A percentile compares a stretch with the other conserved stretches of the same genome.
phyloP scores from a whole-genome alignment of 2,888 invertebrate genomes.

The Eueremaeus valkanovi region DNA sequence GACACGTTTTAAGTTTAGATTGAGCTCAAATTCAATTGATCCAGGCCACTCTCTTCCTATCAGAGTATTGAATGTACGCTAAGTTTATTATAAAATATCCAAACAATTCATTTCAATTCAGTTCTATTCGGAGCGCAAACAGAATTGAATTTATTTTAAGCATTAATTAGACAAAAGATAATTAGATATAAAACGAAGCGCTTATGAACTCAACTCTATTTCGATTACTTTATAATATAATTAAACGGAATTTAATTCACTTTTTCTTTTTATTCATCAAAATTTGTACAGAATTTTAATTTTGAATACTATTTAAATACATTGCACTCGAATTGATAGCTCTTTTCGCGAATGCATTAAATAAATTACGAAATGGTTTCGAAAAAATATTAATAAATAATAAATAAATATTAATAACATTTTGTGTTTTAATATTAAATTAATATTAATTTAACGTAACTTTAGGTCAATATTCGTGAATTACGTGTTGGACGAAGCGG shows the following conservation, averaged over 20 bases:
- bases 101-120: neutral
- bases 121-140: too few species aligned
- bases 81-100: neutral
- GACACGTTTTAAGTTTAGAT: too few species aligned
- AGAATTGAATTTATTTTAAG: neutral
- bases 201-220: neutral
- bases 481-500: constrained; percentile 18
- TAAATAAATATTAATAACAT: neutral
- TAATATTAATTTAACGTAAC: constrained; percentile 16
- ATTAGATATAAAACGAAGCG: neutral
- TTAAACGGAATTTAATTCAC: neutral
- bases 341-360: constrained; percentile 9
- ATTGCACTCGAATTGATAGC: neutral
- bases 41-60: too few species aligned
- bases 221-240: neutral
- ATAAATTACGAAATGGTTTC: constrained; percentile 20
- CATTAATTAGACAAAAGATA: neutral
- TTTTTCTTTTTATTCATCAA: neutral
- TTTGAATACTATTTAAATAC: neutral
- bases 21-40: too few species aligned
- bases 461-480: constrained; percentile 21
- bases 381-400: neutral
- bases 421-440: constrained; percentile 8
- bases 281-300: constrained; percentile 4
- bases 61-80: too few species aligned